phyloP scores from a whole-genome alignment of 2,113 vertebrate genomes.

The Gopherus flavomarginatus region DNA sequence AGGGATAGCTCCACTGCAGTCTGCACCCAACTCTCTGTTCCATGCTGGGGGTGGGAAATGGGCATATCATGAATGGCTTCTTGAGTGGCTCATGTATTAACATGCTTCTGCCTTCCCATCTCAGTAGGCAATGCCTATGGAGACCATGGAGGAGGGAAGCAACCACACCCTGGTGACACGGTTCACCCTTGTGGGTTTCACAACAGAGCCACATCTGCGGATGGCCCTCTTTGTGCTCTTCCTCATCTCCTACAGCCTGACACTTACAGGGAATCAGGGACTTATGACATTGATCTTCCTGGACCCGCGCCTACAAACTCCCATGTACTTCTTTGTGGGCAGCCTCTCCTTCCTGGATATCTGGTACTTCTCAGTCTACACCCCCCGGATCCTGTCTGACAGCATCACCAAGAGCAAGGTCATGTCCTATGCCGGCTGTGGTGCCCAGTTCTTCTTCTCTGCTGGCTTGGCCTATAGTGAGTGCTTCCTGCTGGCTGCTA shows the following conservation, averaged over 20 bases:
- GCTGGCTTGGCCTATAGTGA: background rate
- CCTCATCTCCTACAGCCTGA: slow-evolving; percentile 38
- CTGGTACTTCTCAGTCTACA: slow-evolving; percentile 55
- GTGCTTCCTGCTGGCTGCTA: too few relatives aligned
- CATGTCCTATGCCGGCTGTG: slow-evolving; percentile 20
- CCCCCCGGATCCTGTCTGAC: slow-evolving; percentile 51
- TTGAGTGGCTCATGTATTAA: too few relatives aligned
- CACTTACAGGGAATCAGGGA: slow-evolving; percentile 40
- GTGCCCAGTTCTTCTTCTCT: slow-evolving; percentile 32
- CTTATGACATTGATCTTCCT: slow-evolving; percentile 44
- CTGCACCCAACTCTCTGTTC: too few relatives aligned
- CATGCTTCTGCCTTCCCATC: background rate
- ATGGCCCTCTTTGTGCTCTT: slow-evolving; percentile 45
- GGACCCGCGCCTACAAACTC: slow-evolving; percentile 37
- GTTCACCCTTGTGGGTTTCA: slow-evolving; percentile 58
- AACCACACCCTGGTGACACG: background rate
- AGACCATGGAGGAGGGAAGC: background rate
- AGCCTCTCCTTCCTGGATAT: slow-evolving; percentile 60
- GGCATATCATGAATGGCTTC: too few relatives aligned
- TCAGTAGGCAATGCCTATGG: background rate
- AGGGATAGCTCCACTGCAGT: too few relatives aligned
- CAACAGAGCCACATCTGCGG: background rate
- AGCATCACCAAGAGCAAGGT: background rate
- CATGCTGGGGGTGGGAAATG: too few relatives aligned
- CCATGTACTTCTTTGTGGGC: slow-evolving; percentile 69